phyloP scores from a whole-genome alignment of 2,888 invertebrate species.

The Polydrusus pterygomalis region DNA sequence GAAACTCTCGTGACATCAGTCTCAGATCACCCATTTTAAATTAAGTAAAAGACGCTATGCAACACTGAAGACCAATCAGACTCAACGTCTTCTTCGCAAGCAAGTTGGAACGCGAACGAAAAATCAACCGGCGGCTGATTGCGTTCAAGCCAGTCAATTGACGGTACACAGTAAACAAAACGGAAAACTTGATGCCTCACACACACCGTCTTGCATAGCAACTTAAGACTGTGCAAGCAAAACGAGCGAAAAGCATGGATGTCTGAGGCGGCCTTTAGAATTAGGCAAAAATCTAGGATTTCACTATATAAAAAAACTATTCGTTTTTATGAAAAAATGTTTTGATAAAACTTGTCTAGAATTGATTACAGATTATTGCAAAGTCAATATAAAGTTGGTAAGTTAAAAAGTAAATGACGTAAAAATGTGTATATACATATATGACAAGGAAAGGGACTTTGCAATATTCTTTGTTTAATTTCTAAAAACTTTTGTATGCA shows the following conservation, averaged over 20 bases:
- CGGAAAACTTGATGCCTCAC: neutral
- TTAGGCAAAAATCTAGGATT: no score
- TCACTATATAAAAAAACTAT: no score
- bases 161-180: neutral
- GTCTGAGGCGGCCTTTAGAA: neutral
- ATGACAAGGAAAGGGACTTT: no score
- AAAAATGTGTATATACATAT: no score
- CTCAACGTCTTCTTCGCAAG: neutral
- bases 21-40: conserved; percentile 38
- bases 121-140: neutral
- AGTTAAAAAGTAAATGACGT: no score
- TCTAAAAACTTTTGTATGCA: no score
- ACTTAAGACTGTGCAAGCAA: neutral
- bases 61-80: neutral
- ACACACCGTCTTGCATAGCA: neutral
- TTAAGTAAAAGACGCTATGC: neutral
- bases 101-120: neutral
- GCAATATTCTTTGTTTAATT: no score
- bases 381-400: no score
- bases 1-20: conserved; percentile 33
- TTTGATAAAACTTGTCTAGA: no score
- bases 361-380: no score
- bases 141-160: neutral
- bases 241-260: neutral
- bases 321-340: no score